Evolutionary conservation across 1,140 invertebrate genomes (phyloP), one percentile per base, ranked within the genome.

Genomic region (Caenorhabditis brenneri): DNA sequence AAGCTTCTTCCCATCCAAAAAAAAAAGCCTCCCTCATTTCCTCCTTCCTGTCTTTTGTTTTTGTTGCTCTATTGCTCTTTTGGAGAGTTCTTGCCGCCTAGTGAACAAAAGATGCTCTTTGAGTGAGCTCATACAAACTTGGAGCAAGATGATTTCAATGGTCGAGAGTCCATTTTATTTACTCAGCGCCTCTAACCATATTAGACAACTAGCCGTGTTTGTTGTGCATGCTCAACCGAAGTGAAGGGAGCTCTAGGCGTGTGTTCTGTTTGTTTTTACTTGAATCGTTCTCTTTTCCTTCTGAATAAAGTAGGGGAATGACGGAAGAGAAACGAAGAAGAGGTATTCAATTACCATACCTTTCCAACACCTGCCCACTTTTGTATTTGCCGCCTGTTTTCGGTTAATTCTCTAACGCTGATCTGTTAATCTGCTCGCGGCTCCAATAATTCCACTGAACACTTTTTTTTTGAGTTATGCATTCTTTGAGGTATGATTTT

Each of bases 301-400:
- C 65, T 74, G 65, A 74, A 74, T 74, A 74, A 74, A 29, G 33
- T n/a, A 65, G 58, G 24, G 42, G 22, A 74, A 74, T 42, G 65
- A 55, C 15, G 48, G 19, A n/a, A 19, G 19, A n/a, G 33, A 65
- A 31, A 9, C 16, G 36, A 42, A 74, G 36, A 42, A 24, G n/a
- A 74, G 36, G 65, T 74, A 74, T 74, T 74, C 65, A 74, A 74
- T 74, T 74, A 74, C 65, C 65, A 42, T 74, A 74, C 65, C 31
- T 33, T 31, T 7, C 42, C n/a, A n/a, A 42, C n/a, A 15, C 29
- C 58, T 65, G 58, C 58, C 65, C 65, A 74, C 65, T 42, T 74
- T 74, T 74, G 65, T 46, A 74, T 74, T 29, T 74, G 65, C 65
- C 65, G 36, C 65, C 65, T 42, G 33, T 74, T 74, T 74, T 42